Conservation (phyloP, 2,113 vertebrate genomes). For the Nannospalax galili region DNA sequence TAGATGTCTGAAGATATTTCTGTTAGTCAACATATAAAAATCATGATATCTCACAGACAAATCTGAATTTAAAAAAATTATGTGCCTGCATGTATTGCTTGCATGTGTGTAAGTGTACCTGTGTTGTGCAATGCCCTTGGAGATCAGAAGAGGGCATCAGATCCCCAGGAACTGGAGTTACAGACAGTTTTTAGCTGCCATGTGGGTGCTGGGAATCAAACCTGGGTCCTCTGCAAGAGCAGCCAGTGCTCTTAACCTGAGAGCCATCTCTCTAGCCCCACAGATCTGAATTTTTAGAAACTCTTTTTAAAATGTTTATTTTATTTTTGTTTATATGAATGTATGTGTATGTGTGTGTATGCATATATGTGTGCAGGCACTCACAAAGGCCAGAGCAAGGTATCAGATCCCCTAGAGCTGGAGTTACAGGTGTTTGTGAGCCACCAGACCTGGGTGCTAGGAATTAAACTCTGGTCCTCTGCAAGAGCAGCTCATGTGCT, state of each 20-base stretch:
- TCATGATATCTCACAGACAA: background rate
- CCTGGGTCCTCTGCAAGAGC: too few relatives aligned
- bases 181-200: too few relatives aligned
- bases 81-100: too few relatives aligned
- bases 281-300: background rate
- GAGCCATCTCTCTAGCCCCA: too few relatives aligned
- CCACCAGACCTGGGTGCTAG: background rate
- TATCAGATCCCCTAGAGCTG: too few relatives aligned
- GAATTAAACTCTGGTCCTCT: background rate
- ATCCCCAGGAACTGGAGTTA: too few relatives aligned
- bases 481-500: too few relatives aligned
- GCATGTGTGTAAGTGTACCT: too few relatives aligned
- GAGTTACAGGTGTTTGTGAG: background rate
- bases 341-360: background rate
- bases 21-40: background rate
- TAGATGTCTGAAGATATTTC: background rate
- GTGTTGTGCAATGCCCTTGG: too few relatives aligned
- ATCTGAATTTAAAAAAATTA: background rate
- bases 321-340: background rate
- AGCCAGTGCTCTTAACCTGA: too few relatives aligned
- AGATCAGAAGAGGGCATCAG: too few relatives aligned
- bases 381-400: background rate
- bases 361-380: background rate
- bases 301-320: background rate
- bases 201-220: too few relatives aligned